Evolutionary conservation across 2,888 invertebrate genomes (phyloP), one percentile per base, ranked within the genome.

Genomic region (Neoscelio sp.): DNA sequence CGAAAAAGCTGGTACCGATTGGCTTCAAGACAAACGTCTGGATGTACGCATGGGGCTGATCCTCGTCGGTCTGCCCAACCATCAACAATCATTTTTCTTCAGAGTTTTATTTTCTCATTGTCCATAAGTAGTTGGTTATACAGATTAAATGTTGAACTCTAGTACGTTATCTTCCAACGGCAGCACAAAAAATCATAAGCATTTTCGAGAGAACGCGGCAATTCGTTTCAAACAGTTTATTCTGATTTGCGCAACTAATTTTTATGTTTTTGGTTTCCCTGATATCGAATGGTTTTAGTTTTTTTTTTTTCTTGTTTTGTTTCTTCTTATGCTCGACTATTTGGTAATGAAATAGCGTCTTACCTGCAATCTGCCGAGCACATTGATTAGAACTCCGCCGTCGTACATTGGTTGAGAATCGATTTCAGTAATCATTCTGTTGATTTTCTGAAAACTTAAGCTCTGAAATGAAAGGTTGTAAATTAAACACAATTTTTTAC

Each of bases 361-460:
- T 92, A 98, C 98, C 96, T 99, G 96, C 89, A 99, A 93, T 92
- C 98, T 96, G 86, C 99, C 99, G 85, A 99, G 93, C 58, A 99
- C 99, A 92, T 96, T 96, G 85, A 99, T 97, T 90, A 99, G 91
- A 83, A 99, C 96, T 80, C 98, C 98, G 76, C 98, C 99, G 92
- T 98, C 99, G 88, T 97, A 96, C 94, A 97, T 98, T n/a, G 99
- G 99, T 91, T 99, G 99, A 52, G 97, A 97, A 91, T 99, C 99
- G 79, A 98, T 95, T 18, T 97, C 95, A 74, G 99, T 98, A 89
- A 99, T 95, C 87, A 95, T 93, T 91, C 98, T 95, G 90, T 95
- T 95, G 87, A 99, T 98, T 92, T 96, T 96, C 93, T 97, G 96
- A 93, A 99, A 98, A 82, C 95, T 93, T 91, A 99, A 93, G 89